Evolutionary conservation across 2,113 vertebrate species (phyloP), one percentile per base, ranked within the genome.

Genomic region (Rhabdornis inornatus): DNA sequence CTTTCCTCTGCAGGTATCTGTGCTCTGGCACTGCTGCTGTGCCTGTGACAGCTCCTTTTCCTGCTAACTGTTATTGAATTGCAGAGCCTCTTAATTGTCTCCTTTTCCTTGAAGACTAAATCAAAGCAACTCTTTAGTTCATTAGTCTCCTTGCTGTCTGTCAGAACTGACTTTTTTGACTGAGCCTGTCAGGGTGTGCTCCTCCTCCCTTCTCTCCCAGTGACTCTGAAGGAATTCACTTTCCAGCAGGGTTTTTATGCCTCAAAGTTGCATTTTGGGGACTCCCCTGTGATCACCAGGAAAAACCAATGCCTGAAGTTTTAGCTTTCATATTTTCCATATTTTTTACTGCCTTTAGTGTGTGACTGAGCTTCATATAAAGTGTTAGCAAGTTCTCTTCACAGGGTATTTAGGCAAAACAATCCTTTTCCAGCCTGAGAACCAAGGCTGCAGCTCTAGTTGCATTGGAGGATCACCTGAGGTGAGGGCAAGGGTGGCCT

Each of bases 41-140:
- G 76, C 82, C 57, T 56, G 13, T 85, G 86, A 90, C 85, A 93
- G 92, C 90, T 92, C 47, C 79, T 88, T 83, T 53, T 83, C 60
- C 70, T 89, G 77, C 72, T 97, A 92, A 91, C 92, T 80, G 85
- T 76, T 96, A 95, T 91, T 97, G 92, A 90, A 91, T 95, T 92
- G 92, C 89, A 83, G 77, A 83, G 20, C 66, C 45, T 64, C 86
- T 93, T 94, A 91, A 92, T 95, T 94, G 93, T 86, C 92, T 93
- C 66, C 70, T 94, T 92, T 89, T 68, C 82, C 89, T 92, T 93
- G 92, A 97, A 95, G 92, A 94, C 96, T 94, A 88, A 95, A 94
- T 90, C 96, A 95, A 93, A 96, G 90, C 69, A 94, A 93, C 49
- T 72, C 89, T 93, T 95, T 90, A 82, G 68, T 83, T 91, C 77